A percentile compares a stretch with the other conserved stretches of the same genome.
Evolutionary conservation across 2,797 vertebrate genomes (phyloP).

Genomic region (Cuniculus paca): DNA sequence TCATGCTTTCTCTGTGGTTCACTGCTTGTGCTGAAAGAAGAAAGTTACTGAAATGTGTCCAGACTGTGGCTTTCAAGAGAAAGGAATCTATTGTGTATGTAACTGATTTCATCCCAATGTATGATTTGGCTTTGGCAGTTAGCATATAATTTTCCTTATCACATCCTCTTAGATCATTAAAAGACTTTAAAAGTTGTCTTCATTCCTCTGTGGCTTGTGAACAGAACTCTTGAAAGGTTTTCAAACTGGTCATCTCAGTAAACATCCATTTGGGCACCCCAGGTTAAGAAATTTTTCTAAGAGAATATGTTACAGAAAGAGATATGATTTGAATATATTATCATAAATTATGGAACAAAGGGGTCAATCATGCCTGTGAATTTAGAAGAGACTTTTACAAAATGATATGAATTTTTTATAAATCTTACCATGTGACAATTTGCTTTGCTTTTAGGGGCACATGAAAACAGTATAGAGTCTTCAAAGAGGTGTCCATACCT

Average conservation of each 20-base stretch:
- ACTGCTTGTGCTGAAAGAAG: slow-evolving; percentile 51
- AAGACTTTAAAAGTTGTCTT: slow-evolving; percentile 44
- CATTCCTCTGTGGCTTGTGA: not conserved
- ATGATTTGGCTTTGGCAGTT: slow-evolving; percentile 44
- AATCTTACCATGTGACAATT: not conserved
- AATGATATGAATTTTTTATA: not conserved
- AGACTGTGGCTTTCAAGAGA: slow-evolving; percentile 57
- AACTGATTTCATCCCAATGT: slow-evolving; percentile 47
- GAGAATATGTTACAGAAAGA: slow-evolving; percentile 32
- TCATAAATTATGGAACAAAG: slow-evolving; percentile 41
- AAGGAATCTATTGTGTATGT: slow-evolving; percentile 68
- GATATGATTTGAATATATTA: slow-evolving; percentile 7
- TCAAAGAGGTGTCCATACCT: not conserved
- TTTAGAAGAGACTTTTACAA: slow-evolving; percentile 2
- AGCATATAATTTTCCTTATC: slow-evolving; percentile 70
- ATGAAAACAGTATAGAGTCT: not conserved
- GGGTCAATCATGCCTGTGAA: not conserved
- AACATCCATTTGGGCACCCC: slow-evolving; percentile 19
- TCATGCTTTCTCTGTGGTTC: slow-evolving; percentile 60
- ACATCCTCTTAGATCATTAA: slow-evolving; percentile 65
- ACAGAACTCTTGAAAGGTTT: not conserved
- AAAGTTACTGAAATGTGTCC: slow-evolving; percentile 58
- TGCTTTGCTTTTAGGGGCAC: not conserved
- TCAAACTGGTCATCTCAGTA: not conserved
- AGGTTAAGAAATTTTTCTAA: slow-evolving; percentile 54